Base-by-base conservation (phyloP, 1,140 invertebrate species). In the Trypoxylus dichotomus region DNA sequence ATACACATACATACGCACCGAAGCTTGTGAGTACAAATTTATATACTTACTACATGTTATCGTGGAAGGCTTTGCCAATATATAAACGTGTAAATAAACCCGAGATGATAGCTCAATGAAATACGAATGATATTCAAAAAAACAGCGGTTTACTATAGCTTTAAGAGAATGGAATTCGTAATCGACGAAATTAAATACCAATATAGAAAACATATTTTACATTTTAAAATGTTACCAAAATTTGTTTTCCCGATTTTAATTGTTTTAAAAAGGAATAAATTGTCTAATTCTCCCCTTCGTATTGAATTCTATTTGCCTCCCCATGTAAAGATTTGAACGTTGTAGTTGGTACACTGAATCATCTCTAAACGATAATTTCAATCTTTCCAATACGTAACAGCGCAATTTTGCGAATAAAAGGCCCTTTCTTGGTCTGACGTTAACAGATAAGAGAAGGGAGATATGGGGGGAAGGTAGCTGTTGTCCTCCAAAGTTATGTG, bases 391-490 rank as follows among this genome's bases (percentile, higher is more conserved):
- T 27, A 68, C 10, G 63, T 68, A 68, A 68, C 63, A 68, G 10
- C 24, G 21, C 24, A 68, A 68, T 68, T 68, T 68, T 13, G 73
- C 43, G 41, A 74, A 41, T 41, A 74, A 43, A 74, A 74, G 73
- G 73, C 73, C 29, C n/a, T 74, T 76, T 63, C 47, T 63, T 29
- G 24, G 75, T 25, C 75, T 76, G 75, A 54, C 54, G 58, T 63
- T 37, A 63, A 43, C 43, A 60, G 75, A 76, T 76, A 76, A 76
- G 75, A 47, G 11, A 27, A 63, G 43, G 43, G 43, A 13, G 43
- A 19, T 3, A 19, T 19, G 13, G 43, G 43, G 41, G 41, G 41
- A 42, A 19, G 43, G 43, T 37, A 47, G 43, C 43, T 13, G 43
- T 15, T 13, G 43, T 19, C 13, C 13, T 47, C n/a, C 43, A 47